A percentile compares a stretch with the other conserved stretches of the same genome.
These are phyloP conservation scores for Taeniopygia guttata DNA, from an alignment of 2,797 vertebrate species.

Conservation along the genomic window DNA sequence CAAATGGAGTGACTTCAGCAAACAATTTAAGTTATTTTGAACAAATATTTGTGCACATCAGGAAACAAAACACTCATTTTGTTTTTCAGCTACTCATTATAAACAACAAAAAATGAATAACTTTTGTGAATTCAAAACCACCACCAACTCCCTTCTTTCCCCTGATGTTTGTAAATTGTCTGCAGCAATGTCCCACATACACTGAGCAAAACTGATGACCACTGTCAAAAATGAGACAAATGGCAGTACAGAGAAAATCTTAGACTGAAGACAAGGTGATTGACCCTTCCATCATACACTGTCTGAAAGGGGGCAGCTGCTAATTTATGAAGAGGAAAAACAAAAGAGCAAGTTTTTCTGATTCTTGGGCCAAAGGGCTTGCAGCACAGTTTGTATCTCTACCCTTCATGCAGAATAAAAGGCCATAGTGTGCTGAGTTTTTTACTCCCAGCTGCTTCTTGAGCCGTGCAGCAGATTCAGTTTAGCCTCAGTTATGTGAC, in stretches of 20 bases:
- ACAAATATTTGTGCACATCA: slow-evolving; percentile 24
- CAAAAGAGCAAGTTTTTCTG: neutral
- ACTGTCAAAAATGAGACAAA: neutral
- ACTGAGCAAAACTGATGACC: neutral
- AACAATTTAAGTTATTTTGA: slow-evolving; percentile 39
- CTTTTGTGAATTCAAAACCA: neutral
- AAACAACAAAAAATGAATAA: neutral
- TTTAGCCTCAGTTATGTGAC: neutral
- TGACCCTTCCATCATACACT: neutral
- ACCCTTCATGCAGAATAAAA: neutral
- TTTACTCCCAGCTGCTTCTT: neutral
- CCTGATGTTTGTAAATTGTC: slow-evolving; percentile 50
- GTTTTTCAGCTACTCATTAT: neutral
- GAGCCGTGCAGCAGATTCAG: neutral
- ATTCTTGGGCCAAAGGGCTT: neutral
- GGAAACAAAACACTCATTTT: slow-evolving; percentile 11
- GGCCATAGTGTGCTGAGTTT: neutral
- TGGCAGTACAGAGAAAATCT: neutral
- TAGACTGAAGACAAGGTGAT: neutral
- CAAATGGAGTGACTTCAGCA: slow-evolving; percentile 26
- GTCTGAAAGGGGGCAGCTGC: neutral
- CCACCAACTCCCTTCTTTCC: neutral
- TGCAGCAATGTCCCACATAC: neutral
- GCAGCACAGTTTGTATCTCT: neutral
- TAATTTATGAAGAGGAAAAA: neutral